Base-by-base conservation (phyloP, 2,797 vertebrate genomes). In the Telmatherina bonti region DNA sequence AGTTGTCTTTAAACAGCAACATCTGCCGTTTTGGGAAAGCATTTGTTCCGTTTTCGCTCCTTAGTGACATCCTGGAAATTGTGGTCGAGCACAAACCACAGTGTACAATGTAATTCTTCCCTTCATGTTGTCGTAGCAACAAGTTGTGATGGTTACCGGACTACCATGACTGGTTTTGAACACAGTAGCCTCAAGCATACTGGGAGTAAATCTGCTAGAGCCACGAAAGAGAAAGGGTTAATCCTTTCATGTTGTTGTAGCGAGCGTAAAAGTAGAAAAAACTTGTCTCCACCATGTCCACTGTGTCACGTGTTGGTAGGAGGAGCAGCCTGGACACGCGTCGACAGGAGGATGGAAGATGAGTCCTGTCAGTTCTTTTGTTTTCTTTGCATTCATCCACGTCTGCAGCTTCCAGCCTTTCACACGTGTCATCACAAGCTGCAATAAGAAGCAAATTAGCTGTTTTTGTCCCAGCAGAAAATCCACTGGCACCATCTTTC, bases 331-430 rank as follows among this genome's bases (percentile, higher is more conserved):
- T 53, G 22, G 22, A 29, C 29, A 18, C 29, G 51, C 26, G 29
- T 24, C 29, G 33, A 29, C 11, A 65, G 54, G 9, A 4, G 4
- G 30, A 38, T 18, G 33, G 43, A 49, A 78, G 67, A 66, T 36
- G 59, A 76, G 57, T 53, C 53, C 16, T 69, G n/a, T 64, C 22
- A 70, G 70, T 64, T 29, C 22, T 22, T 13, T 45, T 53, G 70
- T 70, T 62, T 65, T 53, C 18, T n/a, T 61, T 2, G 11, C 12
- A n/a, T 71, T 26, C 36, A 58, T 51, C 53, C 18, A 3, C 26
- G 16, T 45, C 43, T 74, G 62, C 47, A 53, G 69, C 69, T 62
- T 67, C 57, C 36, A 56, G 18, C 36, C 29, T 12, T 43, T 24
- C 18, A 45, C 24, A 13, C 11, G 22, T 49, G 22, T 49, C 11